Evolutionary conservation across 2,888 invertebrate genomes (phyloP).

Genomic region (Hypselothyrea guttata): DNA sequence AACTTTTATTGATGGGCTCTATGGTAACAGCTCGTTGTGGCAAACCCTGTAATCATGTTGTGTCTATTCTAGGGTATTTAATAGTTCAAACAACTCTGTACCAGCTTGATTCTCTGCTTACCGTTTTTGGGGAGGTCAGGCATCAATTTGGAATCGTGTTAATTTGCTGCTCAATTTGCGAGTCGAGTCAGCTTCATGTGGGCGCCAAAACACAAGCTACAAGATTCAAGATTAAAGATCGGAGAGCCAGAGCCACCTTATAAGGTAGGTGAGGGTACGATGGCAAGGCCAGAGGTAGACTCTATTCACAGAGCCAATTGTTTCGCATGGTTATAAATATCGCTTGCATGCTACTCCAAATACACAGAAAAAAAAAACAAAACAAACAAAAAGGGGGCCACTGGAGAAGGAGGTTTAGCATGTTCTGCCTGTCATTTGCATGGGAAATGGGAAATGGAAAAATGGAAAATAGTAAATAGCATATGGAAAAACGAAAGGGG

Average conservation of each 20-base stretch:
- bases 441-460: constrained; percentile 17
- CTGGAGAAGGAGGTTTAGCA: constrained; percentile 1
- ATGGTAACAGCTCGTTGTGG: too few species aligned
- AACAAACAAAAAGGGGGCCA: constrained; percentile 36
- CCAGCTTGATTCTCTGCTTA: constrained; percentile 1
- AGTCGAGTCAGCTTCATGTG: constrained; percentile 27
- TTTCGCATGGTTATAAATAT: constrained; percentile 15
- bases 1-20: too few species aligned
- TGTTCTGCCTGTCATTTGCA: constrained; percentile 29
- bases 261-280: constrained; percentile 14
- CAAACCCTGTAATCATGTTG: too few species aligned
- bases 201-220: too few species aligned
- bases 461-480: background rate
- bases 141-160: constrained; percentile 57
- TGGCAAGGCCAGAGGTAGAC: constrained; percentile 32
- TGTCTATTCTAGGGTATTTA: background rate
- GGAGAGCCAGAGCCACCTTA: constrained; percentile 43
- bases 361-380: too few species aligned
- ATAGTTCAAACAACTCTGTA: too few species aligned
- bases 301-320: constrained; percentile 22
- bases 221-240: too few species aligned
- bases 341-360: constrained; percentile 44
- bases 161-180: constrained; percentile 51
- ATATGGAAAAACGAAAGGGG: constrained; percentile 44
- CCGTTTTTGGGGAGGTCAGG: constrained; percentile 24